Evolutionary conservation across 2,113 vertebrate genomes (phyloP).

Genomic region (western clawed frog (Xenopus tropicalis)): UCB_Xtro_10.0 CM004447.2:94632001-94632500

Average conservation of each 20-base stretch:
- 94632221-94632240: conserved; percentile 10
- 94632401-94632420: conserved; percentile 10
- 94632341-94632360: conserved; percentile 33
- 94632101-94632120: conserved; percentile 1
- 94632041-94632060: background rate
- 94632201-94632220: conserved; percentile 5
- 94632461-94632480: background rate
- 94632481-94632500: conserved; percentile 14
- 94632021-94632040: background rate
- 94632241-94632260: conserved; percentile 22
- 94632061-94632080: background rate
- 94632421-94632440: conserved; percentile 17
- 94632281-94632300: conserved; percentile 28
- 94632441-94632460: conserved; percentile 13
- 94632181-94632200: conserved; percentile 26
- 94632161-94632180: conserved; percentile 11
- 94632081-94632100: background rate
- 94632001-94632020: background rate
- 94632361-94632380: conserved; percentile 13
- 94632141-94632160: conserved; percentile 7
- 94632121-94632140: conserved; percentile 14
- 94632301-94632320: conserved; percentile 33
- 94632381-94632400: background rate
- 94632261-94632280: conserved; percentile 34
- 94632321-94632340: conserved; percentile 39